Evolutionary conservation across 2,797 vertebrate species (phyloP), one percentile per base, ranked within the genome.

Genomic region (Siniperca scherzeri): DNA sequence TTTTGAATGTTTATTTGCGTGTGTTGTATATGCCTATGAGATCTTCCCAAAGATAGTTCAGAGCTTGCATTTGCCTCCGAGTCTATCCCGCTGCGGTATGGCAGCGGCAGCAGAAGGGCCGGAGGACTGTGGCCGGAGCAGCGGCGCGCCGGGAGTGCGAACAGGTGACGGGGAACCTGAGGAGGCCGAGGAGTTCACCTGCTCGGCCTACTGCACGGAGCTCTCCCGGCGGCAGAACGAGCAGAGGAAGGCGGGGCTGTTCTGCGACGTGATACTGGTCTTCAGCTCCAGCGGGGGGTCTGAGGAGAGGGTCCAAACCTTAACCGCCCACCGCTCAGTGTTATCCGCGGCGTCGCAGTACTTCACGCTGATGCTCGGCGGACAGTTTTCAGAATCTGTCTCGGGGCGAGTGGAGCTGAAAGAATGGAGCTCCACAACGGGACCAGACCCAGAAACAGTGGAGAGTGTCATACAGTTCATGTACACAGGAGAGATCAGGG

Each of bases 401-500:
- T 96, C 96, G 0, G 95, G 97, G 5, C 94, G 96, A 4, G 97
- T 98, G 88, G 97, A 98, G 92, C 96, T 98, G 89, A 97, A 88
- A 73, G 98, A 97, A 74, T 98, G 98, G 98, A 98, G 96, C 93
- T 97, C 97, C 4, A 94, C 96, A 53, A 87, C 96, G 0, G 97
- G 97, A 61, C 98, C 97, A 0, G 97, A 98, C 42, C 95, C 96
- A 0, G 96, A 98, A 40, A 98, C 97, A 0, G 97, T 98, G 90
- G 97, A 98, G 87, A 93, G 96, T 1, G 97, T 99, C 25, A 80
- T 99, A n/a, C 96, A 96, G 67, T 99, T 98, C 89, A 98, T 98
- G 96, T 99, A 98, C 95, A 98, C 97, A 0, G 98, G 97, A 10
- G 95, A 96, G 75, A 97, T 98, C 91, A 92, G 95, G 10, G 97